These are phyloP conservation scores for Araneus ventricosus DNA, from an alignment of 1,140 invertebrate genomes.

Conservation along the genomic window DNA sequence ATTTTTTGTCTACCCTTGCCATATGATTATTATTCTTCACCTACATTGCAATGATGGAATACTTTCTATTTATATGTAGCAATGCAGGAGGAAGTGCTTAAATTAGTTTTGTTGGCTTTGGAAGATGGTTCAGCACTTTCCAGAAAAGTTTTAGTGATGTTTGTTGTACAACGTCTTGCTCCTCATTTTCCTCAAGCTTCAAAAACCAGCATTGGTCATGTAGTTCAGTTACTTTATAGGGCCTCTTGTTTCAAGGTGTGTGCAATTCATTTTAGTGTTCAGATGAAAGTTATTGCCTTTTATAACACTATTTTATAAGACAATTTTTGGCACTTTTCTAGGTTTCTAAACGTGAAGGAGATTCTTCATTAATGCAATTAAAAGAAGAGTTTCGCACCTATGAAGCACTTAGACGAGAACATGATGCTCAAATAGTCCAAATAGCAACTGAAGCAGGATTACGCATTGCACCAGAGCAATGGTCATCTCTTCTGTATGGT, in stretches of 20 bases:
- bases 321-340: constrained; percentile 78
- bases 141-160: constrained; percentile 98
- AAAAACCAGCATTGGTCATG: constrained; percentile 99
- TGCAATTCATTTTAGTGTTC: neutral
- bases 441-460: constrained; percentile 98
- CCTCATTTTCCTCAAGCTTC: constrained; percentile 98
- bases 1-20: neutral
- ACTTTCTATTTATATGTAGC: constrained; percentile 82
- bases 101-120: constrained; percentile 94
- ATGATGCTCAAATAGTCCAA: constrained; percentile 98
- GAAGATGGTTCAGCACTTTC: constrained; percentile 98
- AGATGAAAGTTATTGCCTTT: neutral
- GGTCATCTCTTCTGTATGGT: constrained; percentile 97
- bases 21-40: neutral
- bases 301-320: too few species aligned
- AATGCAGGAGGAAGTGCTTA: constrained; percentile 99
- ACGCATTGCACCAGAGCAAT: constrained; percentile 98
- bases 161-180: constrained; percentile 97
- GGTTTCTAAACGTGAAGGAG: constrained; percentile 97
- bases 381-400: constrained; percentile 98
- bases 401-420: constrained; percentile 94
- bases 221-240: constrained; percentile 97
- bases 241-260: constrained; percentile 98
- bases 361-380: constrained; percentile 98
- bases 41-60: neutral